Conservation (phyloP, 92 coral and sea anemone species). For the Phymanthus crucifer region DNA sequence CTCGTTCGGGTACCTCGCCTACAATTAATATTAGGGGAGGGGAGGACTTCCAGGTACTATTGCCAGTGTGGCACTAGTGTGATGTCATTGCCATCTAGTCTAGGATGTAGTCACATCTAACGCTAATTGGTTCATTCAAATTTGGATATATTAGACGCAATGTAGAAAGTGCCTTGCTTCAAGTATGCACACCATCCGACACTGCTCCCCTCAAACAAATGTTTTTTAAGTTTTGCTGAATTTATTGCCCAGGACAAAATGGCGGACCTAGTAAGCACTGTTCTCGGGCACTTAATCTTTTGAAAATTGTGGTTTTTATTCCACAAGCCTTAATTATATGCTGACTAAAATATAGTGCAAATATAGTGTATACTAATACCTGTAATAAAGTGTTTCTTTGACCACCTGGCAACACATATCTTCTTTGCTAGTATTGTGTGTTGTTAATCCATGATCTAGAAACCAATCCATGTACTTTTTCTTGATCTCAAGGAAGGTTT, state of each 20-base stretch:
- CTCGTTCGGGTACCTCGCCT: too few species aligned
- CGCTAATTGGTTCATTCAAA: not conserved
- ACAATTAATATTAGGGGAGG: not conserved
- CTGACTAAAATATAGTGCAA: not conserved
- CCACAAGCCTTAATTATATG: not conserved
- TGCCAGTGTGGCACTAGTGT: not conserved
- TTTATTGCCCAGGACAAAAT: not conserved
- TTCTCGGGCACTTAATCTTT: too few species aligned
- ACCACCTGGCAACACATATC: constrained; percentile 38
- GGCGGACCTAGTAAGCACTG: too few species aligned
- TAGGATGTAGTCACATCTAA: not conserved
- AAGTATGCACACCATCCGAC: not conserved
- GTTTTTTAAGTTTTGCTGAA: not conserved
- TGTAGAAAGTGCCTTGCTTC: not conserved
- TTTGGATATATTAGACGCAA: not conserved
- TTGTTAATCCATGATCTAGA: constrained; percentile 37
- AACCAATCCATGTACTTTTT: constrained; percentile 26
- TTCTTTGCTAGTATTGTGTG: constrained; percentile 18
- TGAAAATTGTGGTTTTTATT: too few species aligned
- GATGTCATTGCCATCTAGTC: too few species aligned
- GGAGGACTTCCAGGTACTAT: not conserved
- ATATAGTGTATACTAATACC: constrained; percentile 23
- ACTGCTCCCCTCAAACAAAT: not conserved
- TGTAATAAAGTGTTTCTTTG: constrained; percentile 40
- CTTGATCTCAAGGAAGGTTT: constrained; percentile 26